phyloP scores from a whole-genome alignment of 2,888 invertebrate genomes.

The Leptopilina syphax region DNA sequence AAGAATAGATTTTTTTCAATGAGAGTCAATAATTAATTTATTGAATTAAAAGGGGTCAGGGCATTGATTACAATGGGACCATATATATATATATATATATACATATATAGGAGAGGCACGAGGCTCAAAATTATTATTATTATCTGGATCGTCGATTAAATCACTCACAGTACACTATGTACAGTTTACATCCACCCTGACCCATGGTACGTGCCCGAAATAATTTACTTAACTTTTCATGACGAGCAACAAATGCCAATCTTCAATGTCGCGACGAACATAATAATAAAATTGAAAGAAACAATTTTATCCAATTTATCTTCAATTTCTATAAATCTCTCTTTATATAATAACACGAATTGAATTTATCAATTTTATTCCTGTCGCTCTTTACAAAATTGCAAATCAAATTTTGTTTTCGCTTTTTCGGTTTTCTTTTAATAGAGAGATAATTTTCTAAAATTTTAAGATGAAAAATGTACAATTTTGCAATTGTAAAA shows the following conservation, averaged over 20 bases:
- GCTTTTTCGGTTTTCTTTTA: no score
- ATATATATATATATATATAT: conserved; percentile 48
- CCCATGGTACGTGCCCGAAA: conserved; percentile 55
- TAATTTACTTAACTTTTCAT: conserved; percentile 47
- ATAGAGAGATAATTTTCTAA: no score
- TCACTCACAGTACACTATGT: conserved; percentile 37
- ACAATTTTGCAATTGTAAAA: no score
- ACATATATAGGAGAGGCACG: conserved; percentile 51
- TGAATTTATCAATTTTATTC: no score
- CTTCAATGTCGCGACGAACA: conserved; percentile 26
- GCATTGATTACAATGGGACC: conserved; percentile 52
- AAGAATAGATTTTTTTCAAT: conserved; percentile 71
- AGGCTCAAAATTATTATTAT: conserved; percentile 52
- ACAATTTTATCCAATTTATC: conserved; percentile 4
- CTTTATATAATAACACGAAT: no score
- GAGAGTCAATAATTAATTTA: conserved; percentile 71
- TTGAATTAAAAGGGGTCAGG: conserved; percentile 63
- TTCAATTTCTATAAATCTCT: neutral
- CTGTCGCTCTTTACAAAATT: no score
- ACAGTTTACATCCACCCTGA: conserved; percentile 53
- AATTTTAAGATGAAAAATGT: no score
- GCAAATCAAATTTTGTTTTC: no score
- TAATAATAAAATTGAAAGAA: conserved; percentile 23
- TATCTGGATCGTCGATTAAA: conserved; percentile 44
- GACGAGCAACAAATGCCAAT: conserved; percentile 20